phyloP scores from a whole-genome alignment of 2,113 vertebrate species.

The Nesoenas mayeri region DNA sequence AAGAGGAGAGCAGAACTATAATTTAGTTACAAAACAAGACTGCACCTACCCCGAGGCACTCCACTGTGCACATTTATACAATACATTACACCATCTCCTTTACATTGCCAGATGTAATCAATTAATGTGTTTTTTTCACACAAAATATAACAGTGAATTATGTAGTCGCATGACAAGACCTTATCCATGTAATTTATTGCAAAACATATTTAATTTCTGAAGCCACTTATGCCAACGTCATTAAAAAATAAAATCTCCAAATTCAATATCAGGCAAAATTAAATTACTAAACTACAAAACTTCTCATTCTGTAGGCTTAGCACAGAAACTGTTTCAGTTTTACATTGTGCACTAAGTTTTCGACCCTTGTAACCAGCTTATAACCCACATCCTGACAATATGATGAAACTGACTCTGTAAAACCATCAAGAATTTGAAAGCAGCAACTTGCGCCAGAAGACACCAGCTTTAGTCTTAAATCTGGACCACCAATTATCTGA shows the following conservation, averaged over 20 bases:
- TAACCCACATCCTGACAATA: neutral
- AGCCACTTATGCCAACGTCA: neutral
- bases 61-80: slow-evolving; percentile 36
- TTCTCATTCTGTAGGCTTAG: neutral
- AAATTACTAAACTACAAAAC: neutral
- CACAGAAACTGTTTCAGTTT: neutral
- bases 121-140: slow-evolving; percentile 15
- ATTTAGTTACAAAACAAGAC: slow-evolving; percentile 44
- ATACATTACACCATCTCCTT: slow-evolving; percentile 41
- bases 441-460: neutral
- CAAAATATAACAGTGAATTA: slow-evolving; percentile 11
- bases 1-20: slow-evolving; percentile 53
- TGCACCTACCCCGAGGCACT: slow-evolving; percentile 31
- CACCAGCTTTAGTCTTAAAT: neutral
- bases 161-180: neutral
- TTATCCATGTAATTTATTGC: neutral
- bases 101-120: slow-evolving; percentile 49
- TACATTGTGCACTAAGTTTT: neutral
- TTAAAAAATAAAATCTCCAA: slow-evolving; percentile 8
- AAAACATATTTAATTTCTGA: slow-evolving; percentile 36
- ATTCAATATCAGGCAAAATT: neutral
- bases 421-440: slow-evolving; percentile 10
- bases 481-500: neutral
- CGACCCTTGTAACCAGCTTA: neutral
- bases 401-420: slow-evolving; percentile 5